These are phyloP conservation scores for Hanleya hanleyi DNA, from an alignment of 2,888 invertebrate species.

Conservation along the genomic window DNA sequence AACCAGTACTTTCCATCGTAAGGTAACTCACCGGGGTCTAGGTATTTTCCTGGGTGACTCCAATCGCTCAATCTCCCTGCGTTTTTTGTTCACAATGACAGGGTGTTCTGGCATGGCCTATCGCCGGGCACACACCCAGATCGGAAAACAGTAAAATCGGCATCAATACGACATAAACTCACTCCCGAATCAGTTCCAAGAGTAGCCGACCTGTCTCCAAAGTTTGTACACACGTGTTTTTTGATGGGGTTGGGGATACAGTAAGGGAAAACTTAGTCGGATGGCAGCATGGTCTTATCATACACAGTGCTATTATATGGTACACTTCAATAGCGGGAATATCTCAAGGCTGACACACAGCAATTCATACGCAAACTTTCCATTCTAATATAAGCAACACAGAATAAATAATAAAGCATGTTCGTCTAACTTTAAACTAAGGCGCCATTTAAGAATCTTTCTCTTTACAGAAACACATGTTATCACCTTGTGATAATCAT, in stretches of 20 bases:
- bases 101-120: slow-evolving; percentile 53
- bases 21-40: slow-evolving; percentile 44
- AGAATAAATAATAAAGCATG: background rate
- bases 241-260: slow-evolving; percentile 49
- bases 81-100: slow-evolving; percentile 57
- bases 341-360: slow-evolving; percentile 61
- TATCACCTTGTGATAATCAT: slow-evolving; percentile 55
- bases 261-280: slow-evolving; percentile 65
- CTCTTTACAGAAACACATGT: slow-evolving; percentile 39
- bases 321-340: slow-evolving; percentile 73
- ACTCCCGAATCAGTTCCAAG: slow-evolving; percentile 33
- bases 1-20: slow-evolving; percentile 50
- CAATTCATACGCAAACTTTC: slow-evolving; percentile 67
- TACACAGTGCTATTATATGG: slow-evolving; percentile 70
- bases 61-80: slow-evolving; percentile 40
- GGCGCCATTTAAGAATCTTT: slow-evolving; percentile 6
- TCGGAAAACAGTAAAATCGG: slow-evolving; percentile 37
- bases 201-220: slow-evolving; percentile 24
- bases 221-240: slow-evolving; percentile 61
- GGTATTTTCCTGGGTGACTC: slow-evolving; percentile 35
- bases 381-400: background rate
- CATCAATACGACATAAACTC: slow-evolving; percentile 25
- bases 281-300: slow-evolving; percentile 73
- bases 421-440: slow-evolving; percentile 7
- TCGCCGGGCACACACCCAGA: slow-evolving; percentile 47